Evolutionary conservation across 2,797 vertebrate genomes (phyloP).

Genomic region (Rhadinocentrus ornatus): DNA sequence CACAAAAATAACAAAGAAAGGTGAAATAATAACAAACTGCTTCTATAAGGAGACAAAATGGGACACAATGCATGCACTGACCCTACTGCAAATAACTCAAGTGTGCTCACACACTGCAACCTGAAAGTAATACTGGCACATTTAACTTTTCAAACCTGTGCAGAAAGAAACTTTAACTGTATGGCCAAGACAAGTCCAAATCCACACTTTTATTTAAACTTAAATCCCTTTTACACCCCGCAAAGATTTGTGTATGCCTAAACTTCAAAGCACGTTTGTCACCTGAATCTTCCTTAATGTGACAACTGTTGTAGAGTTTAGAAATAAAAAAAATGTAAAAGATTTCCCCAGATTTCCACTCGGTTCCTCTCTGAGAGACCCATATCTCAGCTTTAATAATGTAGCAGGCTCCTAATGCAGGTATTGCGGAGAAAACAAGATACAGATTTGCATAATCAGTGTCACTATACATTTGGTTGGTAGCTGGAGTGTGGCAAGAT

Average conservation of each 20-base stretch:
- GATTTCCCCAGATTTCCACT: conserved; percentile 78
- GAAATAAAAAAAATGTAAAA: conserved; percentile 75
- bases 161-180: conserved; percentile 22
- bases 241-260: conserved; percentile 57
- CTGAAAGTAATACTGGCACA: conserved; percentile 4
- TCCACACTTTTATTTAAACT: conserved; percentile 58
- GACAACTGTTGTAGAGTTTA: conserved; percentile 75
- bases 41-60: neutral
- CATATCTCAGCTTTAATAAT: conserved; percentile 83
- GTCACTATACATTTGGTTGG: conserved; percentile 87
- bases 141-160: conserved; percentile 36
- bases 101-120: conserved; percentile 25
- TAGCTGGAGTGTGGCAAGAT: conserved; percentile 83
- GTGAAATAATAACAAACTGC: neutral
- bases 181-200: conserved; percentile 45
- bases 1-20: neutral
- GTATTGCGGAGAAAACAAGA: conserved; percentile 81
- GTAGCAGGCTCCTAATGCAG: conserved; percentile 80
- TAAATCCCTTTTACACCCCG: conserved; percentile 68
- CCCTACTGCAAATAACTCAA: conserved; percentile 18
- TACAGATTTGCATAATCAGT: conserved; percentile 90
- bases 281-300: conserved; percentile 74
- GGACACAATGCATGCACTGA: neutral
- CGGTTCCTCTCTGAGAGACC: conserved; percentile 57
- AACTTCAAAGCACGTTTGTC: conserved; percentile 75